Evolutionary conservation across 2,888 invertebrate species (phyloP).

Genomic region (Luperina testacea): DNA sequence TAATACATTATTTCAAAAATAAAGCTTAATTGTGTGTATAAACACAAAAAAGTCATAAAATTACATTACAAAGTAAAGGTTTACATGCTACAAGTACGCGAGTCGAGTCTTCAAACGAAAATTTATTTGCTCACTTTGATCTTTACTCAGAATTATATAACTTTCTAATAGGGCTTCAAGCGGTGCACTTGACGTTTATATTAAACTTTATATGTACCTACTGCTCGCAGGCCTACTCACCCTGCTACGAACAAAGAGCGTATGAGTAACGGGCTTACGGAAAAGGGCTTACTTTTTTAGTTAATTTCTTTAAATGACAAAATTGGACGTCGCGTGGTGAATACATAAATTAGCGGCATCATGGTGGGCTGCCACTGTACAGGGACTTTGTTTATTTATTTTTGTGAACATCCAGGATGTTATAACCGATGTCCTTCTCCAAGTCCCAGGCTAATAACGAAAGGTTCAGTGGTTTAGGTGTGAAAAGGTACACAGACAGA

Average conservation of each 20-base stretch:
- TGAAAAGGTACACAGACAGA: not conserved
- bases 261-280: conserved; percentile 14
- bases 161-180: conserved; percentile 34
- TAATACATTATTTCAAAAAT: conserved; percentile 11
- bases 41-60: conserved; percentile 6
- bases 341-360: conserved; percentile 44
- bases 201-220: conserved; percentile 23
- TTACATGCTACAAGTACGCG: not conserved
- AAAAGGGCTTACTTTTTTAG: conserved; percentile 37
- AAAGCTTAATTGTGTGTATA: not conserved
- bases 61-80: conserved; percentile 13
- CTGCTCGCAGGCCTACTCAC: conserved; percentile 10
- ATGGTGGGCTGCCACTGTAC: not conserved
- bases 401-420: not conserved
- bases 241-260: conserved; percentile 25
- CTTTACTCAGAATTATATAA: conserved; percentile 34
- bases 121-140: conserved; percentile 54
- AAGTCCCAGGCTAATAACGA: not conserved
- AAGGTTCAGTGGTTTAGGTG: not conserved
- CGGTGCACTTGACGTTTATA: conserved; percentile 51
- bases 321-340: conserved; percentile 47
- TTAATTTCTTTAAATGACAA: conserved; percentile 42
- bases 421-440: not conserved
- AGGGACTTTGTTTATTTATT: conserved; percentile 30
- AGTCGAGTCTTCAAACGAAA: conserved; percentile 18